A percentile compares a stretch with the other conserved stretches of the same genome.
These are phyloP conservation scores for Linyphia triangularis DNA, from an alignment of 2,888 invertebrate genomes.

Conservation along the genomic window DNA sequence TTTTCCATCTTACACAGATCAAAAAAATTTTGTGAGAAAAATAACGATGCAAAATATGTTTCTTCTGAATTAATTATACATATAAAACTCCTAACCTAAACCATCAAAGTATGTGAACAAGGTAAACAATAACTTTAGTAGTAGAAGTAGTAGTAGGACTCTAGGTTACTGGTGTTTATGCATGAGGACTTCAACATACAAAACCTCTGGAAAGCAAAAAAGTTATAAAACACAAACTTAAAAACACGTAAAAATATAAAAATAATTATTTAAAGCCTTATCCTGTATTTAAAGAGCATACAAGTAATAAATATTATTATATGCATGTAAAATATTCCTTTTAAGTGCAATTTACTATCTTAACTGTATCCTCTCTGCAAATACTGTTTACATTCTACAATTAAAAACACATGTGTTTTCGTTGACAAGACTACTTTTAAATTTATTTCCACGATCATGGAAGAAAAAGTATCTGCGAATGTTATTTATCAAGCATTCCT, in stretches of 20 bases:
- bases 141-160: background rate
- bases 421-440: background rate
- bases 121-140: background rate
- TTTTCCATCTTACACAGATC: constrained; percentile 11
- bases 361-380: background rate
- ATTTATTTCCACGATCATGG: background rate
- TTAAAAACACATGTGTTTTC: background rate
- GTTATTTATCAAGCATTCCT: constrained; percentile 26
- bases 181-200: too few relatives aligned
- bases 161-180: too few relatives aligned
- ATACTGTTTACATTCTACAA: background rate
- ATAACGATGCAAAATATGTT: background rate
- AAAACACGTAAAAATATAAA: too few relatives aligned
- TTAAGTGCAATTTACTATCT: background rate
- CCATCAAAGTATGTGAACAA: background rate
- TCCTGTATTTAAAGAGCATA: too few relatives aligned
- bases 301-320: too few relatives aligned
- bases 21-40: background rate
- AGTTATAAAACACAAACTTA: too few relatives aligned
- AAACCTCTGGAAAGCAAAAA: too few relatives aligned
- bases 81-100: background rate
- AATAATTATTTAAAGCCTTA: too few relatives aligned
- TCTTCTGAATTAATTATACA: background rate
- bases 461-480: constrained; percentile 6
- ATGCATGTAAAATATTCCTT: too few relatives aligned